phyloP scores from a whole-genome alignment of 2,113 vertebrate genomes.

The Ivindomyrus marchei region DNA sequence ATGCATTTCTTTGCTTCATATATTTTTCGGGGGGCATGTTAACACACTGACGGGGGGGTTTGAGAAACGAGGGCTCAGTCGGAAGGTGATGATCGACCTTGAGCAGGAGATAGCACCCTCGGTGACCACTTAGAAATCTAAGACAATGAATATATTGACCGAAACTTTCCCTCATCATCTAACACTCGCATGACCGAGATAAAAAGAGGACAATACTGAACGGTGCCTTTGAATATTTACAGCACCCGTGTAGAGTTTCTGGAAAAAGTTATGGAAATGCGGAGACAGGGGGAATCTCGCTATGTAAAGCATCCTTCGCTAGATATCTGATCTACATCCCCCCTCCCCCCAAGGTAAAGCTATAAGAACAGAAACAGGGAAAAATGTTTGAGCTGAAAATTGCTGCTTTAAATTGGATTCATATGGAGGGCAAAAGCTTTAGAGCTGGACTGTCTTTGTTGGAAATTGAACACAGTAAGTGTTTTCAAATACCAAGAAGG shows the following conservation, averaged over 20 bases:
- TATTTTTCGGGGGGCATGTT: not conserved
- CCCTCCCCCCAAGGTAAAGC: not conserved
- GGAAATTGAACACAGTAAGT: not conserved
- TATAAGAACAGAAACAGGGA: not conserved
- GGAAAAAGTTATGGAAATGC: not conserved
- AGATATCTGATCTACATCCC: not conserved
- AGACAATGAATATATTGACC: not conserved
- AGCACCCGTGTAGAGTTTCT: not conserved
- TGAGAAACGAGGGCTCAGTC: not conserved
- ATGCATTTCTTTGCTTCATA: not conserved
- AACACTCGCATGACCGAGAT: not conserved
- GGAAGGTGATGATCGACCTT: not conserved
- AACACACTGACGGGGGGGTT: not conserved
- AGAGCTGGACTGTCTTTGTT: not conserved
- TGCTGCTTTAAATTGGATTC: not conserved
- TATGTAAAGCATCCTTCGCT: not conserved
- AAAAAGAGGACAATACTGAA: not conserved
- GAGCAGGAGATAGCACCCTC: not conserved
- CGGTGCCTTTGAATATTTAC: not conserved
- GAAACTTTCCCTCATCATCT: not conserved
- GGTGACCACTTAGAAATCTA: not conserved
- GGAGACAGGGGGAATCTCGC: not conserved
- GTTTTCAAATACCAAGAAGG: not conserved
- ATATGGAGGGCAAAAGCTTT: not conserved
- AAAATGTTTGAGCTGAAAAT: not conserved